A percentile compares a stretch with the other conserved stretches of the same genome.
Conservation (phyloP, 92 coral and sea anemone genomes). For the Phenganax marumi region DNA sequence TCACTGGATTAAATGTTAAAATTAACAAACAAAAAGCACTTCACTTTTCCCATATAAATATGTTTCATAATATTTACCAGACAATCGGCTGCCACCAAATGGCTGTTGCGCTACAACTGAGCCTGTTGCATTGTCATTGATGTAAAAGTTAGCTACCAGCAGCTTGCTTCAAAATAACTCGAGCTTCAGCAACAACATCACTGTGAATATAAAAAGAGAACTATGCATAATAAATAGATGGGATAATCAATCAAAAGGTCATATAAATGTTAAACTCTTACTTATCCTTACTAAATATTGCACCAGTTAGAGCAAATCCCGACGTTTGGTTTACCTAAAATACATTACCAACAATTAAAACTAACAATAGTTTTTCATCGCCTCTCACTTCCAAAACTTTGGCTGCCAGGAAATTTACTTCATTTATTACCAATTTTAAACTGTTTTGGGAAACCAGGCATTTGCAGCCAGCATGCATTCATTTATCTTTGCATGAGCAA, state of each 20-base stretch:
- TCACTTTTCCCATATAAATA: too few relatives aligned
- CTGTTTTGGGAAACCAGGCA: too few relatives aligned
- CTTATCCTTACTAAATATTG: slow-evolving; percentile 85
- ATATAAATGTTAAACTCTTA: slow-evolving; percentile 26
- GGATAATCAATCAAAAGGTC: not conserved
- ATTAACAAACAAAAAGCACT: not conserved
- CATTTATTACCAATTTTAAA: too few relatives aligned
- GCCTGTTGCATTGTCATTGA: slow-evolving; percentile 94
- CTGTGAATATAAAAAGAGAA: slow-evolving; percentile 44
- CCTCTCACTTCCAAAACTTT: too few relatives aligned
- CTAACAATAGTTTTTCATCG: too few relatives aligned
- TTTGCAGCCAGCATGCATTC: too few relatives aligned
- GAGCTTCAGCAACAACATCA: slow-evolving; percentile 70
- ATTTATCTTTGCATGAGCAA: too few relatives aligned
- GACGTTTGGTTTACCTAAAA: slow-evolving; percentile 77
- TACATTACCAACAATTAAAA: too few relatives aligned
- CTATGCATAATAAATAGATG: not conserved
- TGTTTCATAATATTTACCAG: slow-evolving; percentile 55
- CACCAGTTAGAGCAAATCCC: slow-evolving; percentile 84
- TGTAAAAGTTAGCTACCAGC: slow-evolving; percentile 91
- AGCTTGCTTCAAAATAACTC: slow-evolving; percentile 70
- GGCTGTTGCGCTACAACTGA: slow-evolving; percentile 95
- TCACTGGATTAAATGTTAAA: not conserved
- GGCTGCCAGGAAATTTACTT: too few relatives aligned
- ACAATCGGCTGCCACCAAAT: slow-evolving; percentile 91